Evolutionary conservation across 2,888 invertebrate species (phyloP).

Genomic region (Acholoe squamosa): DNA sequence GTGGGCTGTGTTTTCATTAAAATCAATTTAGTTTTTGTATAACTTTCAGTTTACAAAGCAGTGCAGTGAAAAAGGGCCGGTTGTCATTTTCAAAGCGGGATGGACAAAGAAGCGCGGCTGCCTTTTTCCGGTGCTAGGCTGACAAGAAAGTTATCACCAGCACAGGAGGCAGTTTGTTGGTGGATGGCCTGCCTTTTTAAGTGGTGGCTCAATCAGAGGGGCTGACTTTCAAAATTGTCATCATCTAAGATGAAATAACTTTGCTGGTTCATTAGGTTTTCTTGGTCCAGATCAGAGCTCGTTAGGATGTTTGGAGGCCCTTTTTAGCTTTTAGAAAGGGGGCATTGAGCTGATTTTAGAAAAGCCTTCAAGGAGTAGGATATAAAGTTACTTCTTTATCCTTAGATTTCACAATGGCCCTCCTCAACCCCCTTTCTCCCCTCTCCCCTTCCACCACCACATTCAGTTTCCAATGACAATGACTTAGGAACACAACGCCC

Average conservation of each 20-base stretch:
- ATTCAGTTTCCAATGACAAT: slow-evolving; percentile 7
- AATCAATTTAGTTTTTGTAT: slow-evolving; percentile 36
- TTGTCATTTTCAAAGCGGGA: slow-evolving; percentile 57
- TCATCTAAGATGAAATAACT: slow-evolving; percentile 59
- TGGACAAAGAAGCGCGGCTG: slow-evolving; percentile 38
- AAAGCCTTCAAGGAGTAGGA: slow-evolving; percentile 53
- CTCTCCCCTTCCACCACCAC: neutral
- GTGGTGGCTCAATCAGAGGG: slow-evolving; percentile 29
- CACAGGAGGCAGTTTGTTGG: neutral
- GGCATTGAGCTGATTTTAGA: slow-evolving; percentile 36
- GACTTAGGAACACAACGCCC: neutral
- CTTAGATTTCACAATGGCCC: slow-evolving; percentile 13
- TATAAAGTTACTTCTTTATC: slow-evolving; percentile 49
- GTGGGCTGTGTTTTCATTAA: slow-evolving; percentile 48
- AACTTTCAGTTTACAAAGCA: slow-evolving; percentile 50
- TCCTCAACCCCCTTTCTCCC: neutral
- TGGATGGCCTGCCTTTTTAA: slow-evolving; percentile 41
- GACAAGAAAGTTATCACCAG: slow-evolving; percentile 1
- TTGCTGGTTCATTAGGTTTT: slow-evolving; percentile 56
- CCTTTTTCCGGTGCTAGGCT: slow-evolving; percentile 39
- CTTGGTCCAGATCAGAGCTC: slow-evolving; percentile 36
- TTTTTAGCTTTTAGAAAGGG: neutral
- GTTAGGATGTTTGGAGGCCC: slow-evolving; percentile 31
- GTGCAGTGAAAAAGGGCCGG: neutral
- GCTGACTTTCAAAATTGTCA: slow-evolving; percentile 56